Evolutionary conservation across 2,888 invertebrate species (phyloP).

Genomic region (Callimorpha dominula): DNA sequence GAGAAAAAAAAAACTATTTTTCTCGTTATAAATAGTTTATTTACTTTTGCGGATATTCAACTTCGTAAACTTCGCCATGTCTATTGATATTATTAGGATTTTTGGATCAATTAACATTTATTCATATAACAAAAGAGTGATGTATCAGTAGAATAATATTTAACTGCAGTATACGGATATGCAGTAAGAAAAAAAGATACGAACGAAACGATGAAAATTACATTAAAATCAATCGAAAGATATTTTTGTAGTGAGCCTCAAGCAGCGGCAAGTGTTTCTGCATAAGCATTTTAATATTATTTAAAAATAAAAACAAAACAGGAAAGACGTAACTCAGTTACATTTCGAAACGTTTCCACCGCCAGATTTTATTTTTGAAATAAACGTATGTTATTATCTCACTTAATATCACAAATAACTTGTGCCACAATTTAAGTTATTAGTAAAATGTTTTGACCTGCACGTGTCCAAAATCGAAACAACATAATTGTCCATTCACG

Average conservation of each 20-base stretch:
- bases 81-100: no score
- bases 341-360: no score
- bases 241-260: background rate
- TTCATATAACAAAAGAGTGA: no score
- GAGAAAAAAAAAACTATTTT: conserved; percentile 43
- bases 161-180: no score
- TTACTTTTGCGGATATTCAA: no score
- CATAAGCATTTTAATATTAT: background rate
- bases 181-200: no score
- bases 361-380: background rate
- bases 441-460: conserved; percentile 31
- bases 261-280: background rate
- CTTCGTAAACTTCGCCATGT: no score
- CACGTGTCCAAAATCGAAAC: conserved; percentile 42
- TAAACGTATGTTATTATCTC: background rate
- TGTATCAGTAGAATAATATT: no score
- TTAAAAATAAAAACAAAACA: background rate
- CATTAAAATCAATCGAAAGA: no score
- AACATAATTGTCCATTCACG: conserved; percentile 29
- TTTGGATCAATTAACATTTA: no score
- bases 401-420: conserved; percentile 35
- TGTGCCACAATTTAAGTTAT: conserved; percentile 14
- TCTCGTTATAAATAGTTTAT: conserved; percentile 45
- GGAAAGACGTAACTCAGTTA: background rate
- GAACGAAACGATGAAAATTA: no score